These are phyloP conservation scores for Aphelenchoides besseyi DNA, from an alignment of 1,140 invertebrate species.

Conservation along the genomic window DNA sequence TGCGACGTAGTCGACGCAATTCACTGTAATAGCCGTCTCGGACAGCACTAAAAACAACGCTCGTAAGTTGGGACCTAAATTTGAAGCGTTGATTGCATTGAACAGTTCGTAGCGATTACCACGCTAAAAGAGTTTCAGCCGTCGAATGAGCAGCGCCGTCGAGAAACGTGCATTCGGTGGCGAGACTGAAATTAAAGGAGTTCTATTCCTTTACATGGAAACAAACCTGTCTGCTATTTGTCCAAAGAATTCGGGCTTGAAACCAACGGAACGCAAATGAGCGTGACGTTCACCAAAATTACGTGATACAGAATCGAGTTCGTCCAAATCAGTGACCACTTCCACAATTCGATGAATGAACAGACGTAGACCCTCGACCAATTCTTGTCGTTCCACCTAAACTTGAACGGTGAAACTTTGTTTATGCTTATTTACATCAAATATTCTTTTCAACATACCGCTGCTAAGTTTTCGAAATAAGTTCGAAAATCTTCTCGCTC, in stretches of 20 bases:
- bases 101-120: constrained; percentile 12
- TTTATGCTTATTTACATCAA: constrained; percentile 11
- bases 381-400: constrained; percentile 32
- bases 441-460: constrained; percentile 18
- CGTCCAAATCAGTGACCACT: constrained; percentile 37
- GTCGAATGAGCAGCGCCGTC: constrained; percentile 26
- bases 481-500: constrained; percentile 45
- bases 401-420: constrained; percentile 20
- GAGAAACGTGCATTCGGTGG: constrained; percentile 52
- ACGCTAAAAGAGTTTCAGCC: constrained; percentile 31
- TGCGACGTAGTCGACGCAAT: constrained; percentile 26
- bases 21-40: constrained; percentile 33
- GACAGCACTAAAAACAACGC: constrained; percentile 23
- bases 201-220: too few relatives aligned
- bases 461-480: constrained; percentile 44
- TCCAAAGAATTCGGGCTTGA: constrained; percentile 56
- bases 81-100: background rate
- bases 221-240: constrained; percentile 43
- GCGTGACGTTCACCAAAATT: constrained; percentile 47
- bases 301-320: constrained; percentile 38
- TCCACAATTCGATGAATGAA: constrained; percentile 37
- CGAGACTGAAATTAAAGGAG: too few relatives aligned
- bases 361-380: constrained; percentile 34
- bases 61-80: constrained; percentile 31
- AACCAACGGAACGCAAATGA: constrained; percentile 37